Base-by-base conservation (phyloP, 2,888 invertebrate species). In the Dichetophora obliterata region DNA sequence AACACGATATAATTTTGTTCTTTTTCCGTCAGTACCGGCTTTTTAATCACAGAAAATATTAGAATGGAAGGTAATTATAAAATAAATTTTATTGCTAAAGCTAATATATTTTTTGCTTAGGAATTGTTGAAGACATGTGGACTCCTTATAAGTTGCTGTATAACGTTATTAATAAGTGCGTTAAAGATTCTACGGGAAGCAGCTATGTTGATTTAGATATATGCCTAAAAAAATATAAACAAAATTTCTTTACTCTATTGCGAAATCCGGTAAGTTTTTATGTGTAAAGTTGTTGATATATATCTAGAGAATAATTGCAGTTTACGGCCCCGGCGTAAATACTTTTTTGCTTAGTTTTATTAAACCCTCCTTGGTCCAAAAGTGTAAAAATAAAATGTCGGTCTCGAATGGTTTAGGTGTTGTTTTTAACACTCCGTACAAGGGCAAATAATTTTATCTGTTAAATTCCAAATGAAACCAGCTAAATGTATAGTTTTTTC, bases 161-260 rank as follows among this genome's bases (percentile, higher is more conserved):
- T 79, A 91, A 90, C 37, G 91, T 93, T 68, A 93, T 95, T 57
- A 94, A 94, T 84, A 91, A 92, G 75, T 92, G 93, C 83, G 90
- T 95, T 48, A 91, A 92, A 8, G 91, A 92, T 71, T 91, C 93
- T 43, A 90, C 91, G 5, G 92, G 92, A 84, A 91, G 92, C 24
- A 92, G 93, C 78, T 80, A 85, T 24, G 76, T 86, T 0, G 87
- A 86, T 6, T 92, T 97, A 83, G 96, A 97, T 88, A 91, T 93
- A 68, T 91, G 92, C 14, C 89, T 98, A 24, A 91, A 94, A 75
- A 93, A 94, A 85, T 95, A 96, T 85, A 95, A 96, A 86, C 95
- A 96, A 84, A 95, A 95, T 86, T 98, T 98, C 86, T 91, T 95
- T 24, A 93, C 94, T 11, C 90, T 98, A 4, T 90, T 98, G 66